Percentiles rank a stretch among this genome's conserved stretches.
Conservation (phyloP, 2,113 vertebrate genomes). For the Dasypus novemcinctus region DNA sequence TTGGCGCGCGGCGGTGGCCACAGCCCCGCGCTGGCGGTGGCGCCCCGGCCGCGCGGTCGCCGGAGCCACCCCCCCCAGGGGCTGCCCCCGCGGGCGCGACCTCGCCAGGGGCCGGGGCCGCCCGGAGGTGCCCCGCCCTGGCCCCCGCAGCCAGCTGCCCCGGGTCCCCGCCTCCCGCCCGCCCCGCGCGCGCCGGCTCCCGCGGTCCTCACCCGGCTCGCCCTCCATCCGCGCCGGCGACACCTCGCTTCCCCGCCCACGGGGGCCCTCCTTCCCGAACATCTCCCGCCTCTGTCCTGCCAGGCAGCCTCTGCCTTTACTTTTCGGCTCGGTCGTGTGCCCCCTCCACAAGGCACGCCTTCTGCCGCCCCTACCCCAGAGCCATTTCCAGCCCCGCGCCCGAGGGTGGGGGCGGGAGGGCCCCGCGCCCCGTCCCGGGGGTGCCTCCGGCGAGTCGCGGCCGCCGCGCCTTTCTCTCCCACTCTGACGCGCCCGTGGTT, state of each 20-base stretch:
- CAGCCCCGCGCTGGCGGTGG: background rate
- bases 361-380: background rate
- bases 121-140: too few relatives aligned
- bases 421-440: background rate
- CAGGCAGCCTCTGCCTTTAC: background rate
- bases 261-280: background rate
- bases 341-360: conserved; percentile 14
- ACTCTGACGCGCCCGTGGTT: background rate
- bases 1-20: conserved; percentile 58
- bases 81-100: background rate
- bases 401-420: background rate
- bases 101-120: background rate
- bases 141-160: background rate
- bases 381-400: background rate
- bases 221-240: conserved; percentile 25
- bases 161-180: background rate
- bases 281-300: background rate
- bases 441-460: background rate
- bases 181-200: background rate
- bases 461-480: background rate
- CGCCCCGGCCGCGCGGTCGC: background rate
- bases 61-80: background rate
- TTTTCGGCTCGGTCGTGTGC: background rate
- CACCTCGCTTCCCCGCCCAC: background rate
- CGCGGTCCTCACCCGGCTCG: background rate